Percentiles rank a stretch among this genome's conserved stretches.
These are phyloP conservation scores for Athalia rosae DNA, from an alignment of 2,888 invertebrate genomes.

Conservation along the genomic window DNA sequence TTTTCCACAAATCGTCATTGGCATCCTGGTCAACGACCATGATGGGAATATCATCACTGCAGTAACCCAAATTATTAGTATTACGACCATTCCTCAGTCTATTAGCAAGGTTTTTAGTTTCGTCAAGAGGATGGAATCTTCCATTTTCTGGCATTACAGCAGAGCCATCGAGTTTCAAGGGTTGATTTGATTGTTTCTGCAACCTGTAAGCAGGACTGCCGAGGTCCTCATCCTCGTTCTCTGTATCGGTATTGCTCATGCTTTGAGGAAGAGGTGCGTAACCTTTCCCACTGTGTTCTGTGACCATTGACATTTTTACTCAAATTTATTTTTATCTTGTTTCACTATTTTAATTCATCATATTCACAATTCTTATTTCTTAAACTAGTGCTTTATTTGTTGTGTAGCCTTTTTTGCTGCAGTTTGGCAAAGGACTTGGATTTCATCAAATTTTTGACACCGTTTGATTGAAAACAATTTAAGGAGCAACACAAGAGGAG, in stretches of 20 bases:
- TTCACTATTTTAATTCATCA: background rate
- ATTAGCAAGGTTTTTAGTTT: conserved; percentile 63
- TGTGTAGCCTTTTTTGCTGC: too few relatives aligned
- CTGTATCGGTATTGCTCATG: conserved; percentile 86
- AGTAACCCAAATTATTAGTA: conserved; percentile 59
- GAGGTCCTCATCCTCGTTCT: conserved; percentile 78
- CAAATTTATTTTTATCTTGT: background rate
- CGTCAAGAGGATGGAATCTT: conserved; percentile 66
- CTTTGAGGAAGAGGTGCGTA: conserved; percentile 87
- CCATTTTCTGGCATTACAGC: conserved; percentile 62
- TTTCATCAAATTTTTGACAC: too few relatives aligned
- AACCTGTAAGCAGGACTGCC: conserved; percentile 44
- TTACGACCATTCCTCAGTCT: conserved; percentile 62
- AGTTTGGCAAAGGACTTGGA: too few relatives aligned
- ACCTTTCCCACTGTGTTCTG: conserved; percentile 66
- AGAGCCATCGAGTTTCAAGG: conserved; percentile 54
- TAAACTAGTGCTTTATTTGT: too few relatives aligned
- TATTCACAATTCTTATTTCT: too few relatives aligned
- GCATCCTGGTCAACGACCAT: conserved; percentile 66
- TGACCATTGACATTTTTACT: conserved; percentile 57
- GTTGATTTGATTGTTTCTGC: conserved; percentile 46
- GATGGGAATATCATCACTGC: conserved; percentile 68
- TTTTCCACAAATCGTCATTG: conserved; percentile 68
- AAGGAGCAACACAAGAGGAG: too few relatives aligned
- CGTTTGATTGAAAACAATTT: too few relatives aligned